Base-by-base conservation (phyloP, 2,113 vertebrate genomes). In the Epinephelus lanceolatus region DNA sequence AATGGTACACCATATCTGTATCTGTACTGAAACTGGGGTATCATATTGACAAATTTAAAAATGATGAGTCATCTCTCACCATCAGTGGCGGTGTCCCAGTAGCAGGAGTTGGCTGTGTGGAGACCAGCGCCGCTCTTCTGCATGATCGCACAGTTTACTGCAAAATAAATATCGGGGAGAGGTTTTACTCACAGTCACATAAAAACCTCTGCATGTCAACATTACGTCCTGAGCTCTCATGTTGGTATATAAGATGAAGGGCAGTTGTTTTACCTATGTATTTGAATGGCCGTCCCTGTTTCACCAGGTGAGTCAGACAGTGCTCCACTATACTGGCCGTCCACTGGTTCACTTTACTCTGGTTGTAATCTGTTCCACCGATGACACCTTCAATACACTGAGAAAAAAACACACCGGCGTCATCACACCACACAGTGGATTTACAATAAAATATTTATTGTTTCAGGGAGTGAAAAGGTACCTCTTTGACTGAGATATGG, bases 11-110 rank as follows among this genome's bases (percentile, higher is more conserved):
- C 30, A 5, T 30, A 5, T 30, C 30, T 30, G 6, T 21, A 23
- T 14, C 21, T 23, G 27, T 9, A 23, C 30, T 55, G 49, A 53
- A 55, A 57, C 51, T 15, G 17, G 9, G 13, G 13, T 30, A 30
- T 37, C 45, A n/a, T 14, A 25, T 3, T 42, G 63, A 33, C 27
- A 27, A 2, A 40, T 56, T 59, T 4, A 19, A 42, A 42, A 61
- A 10, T 10, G 9, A 49, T 2, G 6, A 37, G 9, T 67, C 21
- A 11, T 55, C 10, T 42, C 93, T 96, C 90, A 98, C 98, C 98
- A 67, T 99, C 98, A 87, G 97, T 98, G 76, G 96, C 94, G 8
- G 97, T 98, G 94, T 99, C 98, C 98, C 98, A 99, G 94, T 97
- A 99, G 86, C 98, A 99, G 0, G 98, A 99, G 86, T 96, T 99